Evolutionary conservation across 2,113 vertebrate species (phyloP).

Genomic region (Prinia subflava): DNA sequence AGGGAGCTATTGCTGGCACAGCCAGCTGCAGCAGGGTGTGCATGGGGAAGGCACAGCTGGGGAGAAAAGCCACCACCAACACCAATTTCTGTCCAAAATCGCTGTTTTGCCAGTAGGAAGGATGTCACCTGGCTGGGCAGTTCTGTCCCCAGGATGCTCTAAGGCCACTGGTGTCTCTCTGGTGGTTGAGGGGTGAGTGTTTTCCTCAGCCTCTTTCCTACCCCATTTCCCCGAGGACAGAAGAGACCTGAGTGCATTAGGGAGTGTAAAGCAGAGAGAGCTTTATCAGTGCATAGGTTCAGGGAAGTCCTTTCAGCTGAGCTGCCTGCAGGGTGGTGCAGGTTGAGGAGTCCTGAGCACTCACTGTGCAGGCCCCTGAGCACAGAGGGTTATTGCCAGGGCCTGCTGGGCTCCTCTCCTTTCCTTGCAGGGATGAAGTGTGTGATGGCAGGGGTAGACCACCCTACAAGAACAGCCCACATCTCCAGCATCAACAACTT

Average conservation of each 20-base stretch:
- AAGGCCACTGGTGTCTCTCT: background rate
- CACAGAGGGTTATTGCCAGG: background rate
- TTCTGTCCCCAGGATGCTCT: background rate
- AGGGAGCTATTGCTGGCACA: background rate
- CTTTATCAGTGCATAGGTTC: background rate
- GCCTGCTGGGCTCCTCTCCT: background rate
- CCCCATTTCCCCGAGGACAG: rapidly evolving
- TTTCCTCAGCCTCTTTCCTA: background rate
- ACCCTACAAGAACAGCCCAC: background rate
- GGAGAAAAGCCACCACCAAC: background rate
- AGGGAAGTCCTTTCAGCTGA: background rate
- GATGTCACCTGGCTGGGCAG: background rate
- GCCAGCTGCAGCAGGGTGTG: rapidly evolving
- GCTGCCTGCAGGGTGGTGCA: background rate
- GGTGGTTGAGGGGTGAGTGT: background rate
- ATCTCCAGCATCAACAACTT: rapidly evolving
- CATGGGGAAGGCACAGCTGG: background rate
- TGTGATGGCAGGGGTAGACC: background rate
- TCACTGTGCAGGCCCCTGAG: background rate
- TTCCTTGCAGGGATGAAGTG: background rate
- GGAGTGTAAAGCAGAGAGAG: background rate
- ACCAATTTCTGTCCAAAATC: background rate
- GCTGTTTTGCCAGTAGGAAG: background rate
- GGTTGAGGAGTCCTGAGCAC: rapidly evolving
- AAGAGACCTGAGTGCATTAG: background rate